A percentile compares a stretch with the other conserved stretches of the same genome.
Evolutionary conservation across 2,113 vertebrate genomes (phyloP).

Genomic region (Cochlearius cochlearius): DNA sequence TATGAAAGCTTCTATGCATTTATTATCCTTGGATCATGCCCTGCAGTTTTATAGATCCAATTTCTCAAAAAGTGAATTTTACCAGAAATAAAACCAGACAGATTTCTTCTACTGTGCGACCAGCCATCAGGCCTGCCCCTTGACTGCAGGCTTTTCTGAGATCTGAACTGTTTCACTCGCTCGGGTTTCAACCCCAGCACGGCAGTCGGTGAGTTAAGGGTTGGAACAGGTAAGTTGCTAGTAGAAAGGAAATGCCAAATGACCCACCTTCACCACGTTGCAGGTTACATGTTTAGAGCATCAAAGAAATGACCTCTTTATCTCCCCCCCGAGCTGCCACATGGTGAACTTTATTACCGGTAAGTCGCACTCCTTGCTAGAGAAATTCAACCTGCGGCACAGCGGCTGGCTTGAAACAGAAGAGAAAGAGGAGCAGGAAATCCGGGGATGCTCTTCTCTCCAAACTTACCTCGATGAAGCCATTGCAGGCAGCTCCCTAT

Average conservation of each 20-base stretch:
- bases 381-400: neutral
- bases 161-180: neutral
- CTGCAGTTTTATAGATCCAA: constrained; percentile 22
- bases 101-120: neutral
- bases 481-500: neutral
- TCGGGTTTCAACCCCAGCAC: neutral
- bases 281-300: neutral
- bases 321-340: neutral
- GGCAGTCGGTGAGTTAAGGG: neutral
- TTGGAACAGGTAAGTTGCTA: neutral
- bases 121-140: neutral
- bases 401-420: neutral
- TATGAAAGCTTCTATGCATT: constrained; percentile 39
- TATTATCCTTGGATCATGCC: constrained; percentile 4
- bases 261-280: neutral
- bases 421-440: neutral
- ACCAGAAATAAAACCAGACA: constrained; percentile 17
- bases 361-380: neutral
- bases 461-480: neutral
- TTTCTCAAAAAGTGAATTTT: constrained; percentile 13
- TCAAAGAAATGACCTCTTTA: neutral
- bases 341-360: neutral
- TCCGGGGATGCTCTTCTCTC: neutral
- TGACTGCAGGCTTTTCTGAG: neutral
- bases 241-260: neutral